A percentile compares a stretch with the other conserved stretches of the same genome.
These are phyloP conservation scores for Diaperis boleti DNA, from an alignment of 2,888 invertebrate genomes.

Conservation along the genomic window DNA sequence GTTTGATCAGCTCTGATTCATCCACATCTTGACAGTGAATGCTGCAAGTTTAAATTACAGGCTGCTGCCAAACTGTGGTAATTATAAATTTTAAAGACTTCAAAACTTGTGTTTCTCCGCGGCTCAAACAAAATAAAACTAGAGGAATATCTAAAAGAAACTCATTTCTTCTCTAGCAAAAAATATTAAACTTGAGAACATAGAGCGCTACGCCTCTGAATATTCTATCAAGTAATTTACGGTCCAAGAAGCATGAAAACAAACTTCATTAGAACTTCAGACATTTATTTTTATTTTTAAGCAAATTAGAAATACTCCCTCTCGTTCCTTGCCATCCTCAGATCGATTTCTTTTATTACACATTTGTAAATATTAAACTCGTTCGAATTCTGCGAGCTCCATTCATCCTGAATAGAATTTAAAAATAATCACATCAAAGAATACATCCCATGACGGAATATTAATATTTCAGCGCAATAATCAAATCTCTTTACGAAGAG, in stretches of 20 bases:
- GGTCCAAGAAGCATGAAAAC: neutral
- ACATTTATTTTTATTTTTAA: neutral
- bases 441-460: neutral
- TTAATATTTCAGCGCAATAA: slow-evolving; percentile 13
- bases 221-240: too few species aligned
- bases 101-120: too few species aligned
- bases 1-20: too few species aligned
- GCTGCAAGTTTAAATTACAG: too few species aligned
- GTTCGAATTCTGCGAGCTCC: neutral
- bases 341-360: slow-evolving; percentile 1
- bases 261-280: neutral
- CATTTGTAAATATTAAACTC: slow-evolving; percentile 2
- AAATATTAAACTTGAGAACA: too few species aligned
- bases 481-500: neutral
- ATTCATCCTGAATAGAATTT: slow-evolving; percentile 4
- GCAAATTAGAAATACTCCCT: neutral
- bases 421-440: slow-evolving; percentile 18
- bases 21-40: too few species aligned
- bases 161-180: too few species aligned
- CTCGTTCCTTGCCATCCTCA: neutral
- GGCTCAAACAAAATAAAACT: too few species aligned
- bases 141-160: too few species aligned
- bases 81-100: too few species aligned
- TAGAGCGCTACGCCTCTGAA: too few species aligned
- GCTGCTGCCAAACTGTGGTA: too few species aligned